phyloP scores from a whole-genome alignment of 2,797 vertebrate genomes.

The Dendrocincla fuliginosa region DNA sequence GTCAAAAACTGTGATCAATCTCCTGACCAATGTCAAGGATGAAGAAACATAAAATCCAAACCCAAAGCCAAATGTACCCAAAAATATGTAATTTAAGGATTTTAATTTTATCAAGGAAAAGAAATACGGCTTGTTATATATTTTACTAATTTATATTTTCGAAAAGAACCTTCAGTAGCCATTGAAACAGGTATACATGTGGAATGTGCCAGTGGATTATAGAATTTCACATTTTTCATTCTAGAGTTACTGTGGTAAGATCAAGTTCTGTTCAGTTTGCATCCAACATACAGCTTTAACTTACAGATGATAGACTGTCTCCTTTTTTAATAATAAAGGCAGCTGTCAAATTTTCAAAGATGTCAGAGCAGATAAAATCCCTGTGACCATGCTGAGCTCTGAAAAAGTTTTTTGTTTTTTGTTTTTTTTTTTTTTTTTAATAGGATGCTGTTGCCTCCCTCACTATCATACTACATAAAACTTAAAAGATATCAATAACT shows the following conservation, averaged over 20 bases:
- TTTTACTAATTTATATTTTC: neutral
- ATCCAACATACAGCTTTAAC: neutral
- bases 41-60: neutral
- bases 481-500: conserved; percentile 28
- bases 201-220: neutral
- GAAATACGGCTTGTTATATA: neutral
- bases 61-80: neutral
- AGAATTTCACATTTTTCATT: neutral
- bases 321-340: conserved; percentile 31
- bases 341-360: conserved; percentile 48
- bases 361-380: conserved; percentile 16
- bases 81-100: neutral
- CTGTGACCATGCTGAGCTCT: neutral
- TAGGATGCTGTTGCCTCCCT: neutral
- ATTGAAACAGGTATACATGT: neutral
- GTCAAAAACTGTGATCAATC: neutral
- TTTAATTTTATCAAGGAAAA: neutral
- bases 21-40: neutral
- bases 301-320: neutral
- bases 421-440: conserved; percentile 12
- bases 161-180: neutral
- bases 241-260: neutral
- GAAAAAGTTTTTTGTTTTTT: conserved; percentile 30
- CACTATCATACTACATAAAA: neutral
- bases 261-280: neutral